These are phyloP conservation scores for Micoletzkya japonica DNA, from an alignment of 2,888 invertebrate genomes.

Conservation along the genomic window DNA sequence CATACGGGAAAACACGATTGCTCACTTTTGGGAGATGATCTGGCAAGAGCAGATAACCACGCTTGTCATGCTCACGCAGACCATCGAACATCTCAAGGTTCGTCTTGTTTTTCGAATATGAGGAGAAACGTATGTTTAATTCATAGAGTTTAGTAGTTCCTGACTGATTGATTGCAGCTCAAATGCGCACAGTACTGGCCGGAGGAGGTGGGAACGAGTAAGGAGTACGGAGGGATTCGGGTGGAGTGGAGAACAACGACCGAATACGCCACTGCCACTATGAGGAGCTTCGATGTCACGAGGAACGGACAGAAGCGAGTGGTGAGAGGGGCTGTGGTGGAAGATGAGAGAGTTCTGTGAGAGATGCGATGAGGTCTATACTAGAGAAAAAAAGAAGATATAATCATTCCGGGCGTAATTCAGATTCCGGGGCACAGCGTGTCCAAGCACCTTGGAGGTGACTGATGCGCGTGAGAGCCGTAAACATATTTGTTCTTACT, in stretches of 20 bases:
- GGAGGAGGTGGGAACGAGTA: constrained; percentile 42
- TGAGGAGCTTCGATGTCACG: constrained; percentile 10
- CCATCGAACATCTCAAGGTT: constrained; percentile 40
- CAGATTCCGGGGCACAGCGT: too few relatives aligned
- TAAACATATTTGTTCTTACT: too few relatives aligned
- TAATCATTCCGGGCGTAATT: too few relatives aligned
- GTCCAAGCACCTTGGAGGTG: too few relatives aligned
- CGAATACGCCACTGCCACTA: constrained; percentile 20
- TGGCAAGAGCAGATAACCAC: constrained; percentile 51
- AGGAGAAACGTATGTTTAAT: not conserved
- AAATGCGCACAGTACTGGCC: constrained; percentile 60
- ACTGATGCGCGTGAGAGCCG: too few relatives aligned
- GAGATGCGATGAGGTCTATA: constrained; percentile 13
- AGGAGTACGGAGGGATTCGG: constrained; percentile 33
- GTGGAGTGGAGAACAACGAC: constrained; percentile 19
- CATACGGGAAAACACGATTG: constrained; percentile 32
- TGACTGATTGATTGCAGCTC: constrained; percentile 38
- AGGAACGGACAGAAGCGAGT: too few relatives aligned
- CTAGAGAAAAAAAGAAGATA: too few relatives aligned
- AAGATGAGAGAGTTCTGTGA: too few relatives aligned
- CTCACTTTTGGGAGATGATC: constrained; percentile 60
- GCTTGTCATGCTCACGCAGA: constrained; percentile 54
- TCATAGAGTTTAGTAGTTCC: not conserved
- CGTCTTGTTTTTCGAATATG: not conserved
- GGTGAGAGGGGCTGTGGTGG: too few relatives aligned